phyloP scores from a whole-genome alignment of 2,113 vertebrate species.

The Nothoprocta pentlandii region DNA sequence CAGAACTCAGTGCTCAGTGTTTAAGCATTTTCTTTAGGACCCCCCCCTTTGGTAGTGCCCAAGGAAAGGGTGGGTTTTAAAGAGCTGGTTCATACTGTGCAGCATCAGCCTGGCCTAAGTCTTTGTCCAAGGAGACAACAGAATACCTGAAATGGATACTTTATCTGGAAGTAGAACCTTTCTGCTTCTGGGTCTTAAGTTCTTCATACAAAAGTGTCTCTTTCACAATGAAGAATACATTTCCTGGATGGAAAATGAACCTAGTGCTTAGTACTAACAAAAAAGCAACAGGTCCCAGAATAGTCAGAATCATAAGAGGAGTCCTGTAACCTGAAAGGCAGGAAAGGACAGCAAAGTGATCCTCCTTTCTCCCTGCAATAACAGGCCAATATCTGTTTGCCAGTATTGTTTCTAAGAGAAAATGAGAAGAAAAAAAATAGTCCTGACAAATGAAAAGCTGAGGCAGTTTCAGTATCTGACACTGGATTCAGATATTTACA shows the following conservation, averaged over 20 bases:
- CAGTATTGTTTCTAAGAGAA: neutral
- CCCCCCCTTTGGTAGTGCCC: neutral
- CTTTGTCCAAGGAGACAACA: neutral
- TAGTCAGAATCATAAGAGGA: neutral
- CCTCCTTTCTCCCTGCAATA: neutral
- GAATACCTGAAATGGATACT: neutral
- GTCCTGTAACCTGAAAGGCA: neutral
- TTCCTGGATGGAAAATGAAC: neutral
- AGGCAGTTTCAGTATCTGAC: neutral
- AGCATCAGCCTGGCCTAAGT: neutral
- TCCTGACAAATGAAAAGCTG: neutral
- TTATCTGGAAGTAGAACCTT: neutral
- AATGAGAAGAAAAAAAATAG: neutral
- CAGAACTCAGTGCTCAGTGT: neutral
- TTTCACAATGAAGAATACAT: neutral
- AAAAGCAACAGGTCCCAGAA: neutral
- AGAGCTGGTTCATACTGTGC: neutral
- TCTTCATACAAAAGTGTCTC: neutral
- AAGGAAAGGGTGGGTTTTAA: slow-evolving; percentile 1
- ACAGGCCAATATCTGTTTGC: neutral
- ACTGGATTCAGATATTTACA: neutral
- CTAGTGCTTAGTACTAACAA: neutral
- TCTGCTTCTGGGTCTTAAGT: accelerated
- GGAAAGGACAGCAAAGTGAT: neutral
- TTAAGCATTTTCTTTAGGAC: neutral